Conservation (phyloP, 2,113 vertebrate genomes). For the Cairina moschata region DNA sequence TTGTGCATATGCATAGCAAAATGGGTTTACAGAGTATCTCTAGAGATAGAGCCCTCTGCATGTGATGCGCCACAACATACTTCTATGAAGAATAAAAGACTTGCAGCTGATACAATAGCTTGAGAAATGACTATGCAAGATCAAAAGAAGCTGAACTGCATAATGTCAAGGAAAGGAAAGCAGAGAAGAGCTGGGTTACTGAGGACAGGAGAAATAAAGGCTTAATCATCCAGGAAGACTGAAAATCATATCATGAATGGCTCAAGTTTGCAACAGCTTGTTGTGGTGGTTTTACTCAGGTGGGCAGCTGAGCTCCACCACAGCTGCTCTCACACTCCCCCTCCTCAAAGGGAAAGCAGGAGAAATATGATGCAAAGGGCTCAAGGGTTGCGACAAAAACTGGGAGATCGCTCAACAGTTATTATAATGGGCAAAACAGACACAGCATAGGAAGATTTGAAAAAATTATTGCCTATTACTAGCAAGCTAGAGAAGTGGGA, state of each 20-base stretch:
- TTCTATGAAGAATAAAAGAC: slow-evolving; percentile 39
- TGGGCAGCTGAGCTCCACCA: too few species aligned
- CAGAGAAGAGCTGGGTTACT: not conserved
- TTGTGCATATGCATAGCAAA: not conserved
- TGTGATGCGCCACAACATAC: not conserved
- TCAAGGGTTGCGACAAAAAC: too few species aligned
- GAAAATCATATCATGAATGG: not conserved
- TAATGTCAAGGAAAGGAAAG: slow-evolving; percentile 44
- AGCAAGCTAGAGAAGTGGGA: too few species aligned
- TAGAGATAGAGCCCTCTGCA: slow-evolving; percentile 20
- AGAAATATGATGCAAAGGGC: too few species aligned
- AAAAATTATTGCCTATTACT: too few species aligned
- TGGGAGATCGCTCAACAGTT: too few species aligned
- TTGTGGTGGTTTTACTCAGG: too few species aligned
- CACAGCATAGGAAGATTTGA: too few species aligned
- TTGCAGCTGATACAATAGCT: not conserved
- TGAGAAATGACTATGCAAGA: slow-evolving; percentile 38
- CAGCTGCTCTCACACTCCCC: too few species aligned
- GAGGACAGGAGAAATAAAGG: slow-evolving; percentile 25
- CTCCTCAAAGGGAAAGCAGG: too few species aligned
- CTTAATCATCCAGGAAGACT: slow-evolving; percentile 26
- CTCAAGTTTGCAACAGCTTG: not conserved
- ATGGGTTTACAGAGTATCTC: not conserved
- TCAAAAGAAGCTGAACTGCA: slow-evolving; percentile 32
- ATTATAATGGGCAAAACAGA: too few species aligned